A percentile compares a stretch with the other conserved stretches of the same genome.
phyloP scores from a whole-genome alignment of 2,888 invertebrate genomes.

The Galerucella calmariensis region DNA sequence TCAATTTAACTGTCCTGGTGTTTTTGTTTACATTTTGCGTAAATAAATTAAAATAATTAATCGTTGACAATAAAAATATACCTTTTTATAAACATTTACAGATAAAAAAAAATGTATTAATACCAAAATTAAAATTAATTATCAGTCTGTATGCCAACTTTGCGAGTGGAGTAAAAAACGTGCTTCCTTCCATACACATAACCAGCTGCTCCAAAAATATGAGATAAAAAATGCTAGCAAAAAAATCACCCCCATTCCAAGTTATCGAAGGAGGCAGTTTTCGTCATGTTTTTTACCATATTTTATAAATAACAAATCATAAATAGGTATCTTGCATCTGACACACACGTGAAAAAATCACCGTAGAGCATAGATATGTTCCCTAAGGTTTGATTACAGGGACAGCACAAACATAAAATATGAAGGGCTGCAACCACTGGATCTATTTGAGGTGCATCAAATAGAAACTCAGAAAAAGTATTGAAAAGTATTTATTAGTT shows the following conservation, averaged over 20 bases:
- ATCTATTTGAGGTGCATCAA: background rate
- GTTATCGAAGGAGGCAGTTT: slow-evolving; percentile 39
- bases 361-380: slow-evolving; percentile 38
- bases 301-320: slow-evolving; percentile 52
- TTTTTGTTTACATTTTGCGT: too few relatives aligned
- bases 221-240: slow-evolving; percentile 44
- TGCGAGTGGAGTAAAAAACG: background rate
- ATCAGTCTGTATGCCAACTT: background rate
- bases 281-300: slow-evolving; percentile 41
- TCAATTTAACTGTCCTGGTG: too few relatives aligned
- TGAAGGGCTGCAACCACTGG: background rate
- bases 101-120: too few relatives aligned
- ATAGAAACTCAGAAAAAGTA: background rate
- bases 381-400: slow-evolving; percentile 20
- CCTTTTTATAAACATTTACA: too few relatives aligned
- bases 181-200: background rate
- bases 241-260: slow-evolving; percentile 46
- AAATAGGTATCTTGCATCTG: slow-evolving; percentile 50
- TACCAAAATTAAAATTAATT: background rate
- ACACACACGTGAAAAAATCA: slow-evolving; percentile 49
- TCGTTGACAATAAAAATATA: too few relatives aligned
- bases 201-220: slow-evolving; percentile 37
- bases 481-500: background rate
- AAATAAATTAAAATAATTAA: too few relatives aligned
- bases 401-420: slow-evolving; percentile 12